phyloP scores from a whole-genome alignment of 2,797 vertebrate species.

The Rhinella marina region DNA sequence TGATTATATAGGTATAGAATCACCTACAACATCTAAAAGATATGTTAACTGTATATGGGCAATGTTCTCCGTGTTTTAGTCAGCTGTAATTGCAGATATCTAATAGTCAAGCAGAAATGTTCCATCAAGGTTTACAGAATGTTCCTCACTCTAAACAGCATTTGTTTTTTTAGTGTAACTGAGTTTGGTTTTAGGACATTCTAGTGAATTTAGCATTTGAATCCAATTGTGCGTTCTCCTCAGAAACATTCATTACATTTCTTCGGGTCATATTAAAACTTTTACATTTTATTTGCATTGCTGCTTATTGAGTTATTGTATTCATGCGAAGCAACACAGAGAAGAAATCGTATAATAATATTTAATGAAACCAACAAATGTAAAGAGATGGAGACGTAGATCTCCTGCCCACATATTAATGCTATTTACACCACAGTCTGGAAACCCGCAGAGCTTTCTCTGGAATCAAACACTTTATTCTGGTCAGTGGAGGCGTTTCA shows the following conservation, averaged over 20 bases:
- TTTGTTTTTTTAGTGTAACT: not conserved
- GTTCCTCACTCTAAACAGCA: not conserved
- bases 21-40: no score
- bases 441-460: not conserved
- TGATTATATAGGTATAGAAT: no score
- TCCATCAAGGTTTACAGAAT: not conserved
- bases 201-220: not conserved
- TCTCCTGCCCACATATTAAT: not conserved
- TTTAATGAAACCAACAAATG: not conserved
- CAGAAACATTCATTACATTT: constrained; percentile 8
- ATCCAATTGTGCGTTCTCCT: not conserved
- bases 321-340: not conserved
- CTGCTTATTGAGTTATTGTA: not conserved
- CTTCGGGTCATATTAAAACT: not conserved
- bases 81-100: not conserved
- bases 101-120: not conserved
- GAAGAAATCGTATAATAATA: not conserved
- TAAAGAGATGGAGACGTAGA: not conserved
- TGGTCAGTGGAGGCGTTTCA: constrained; percentile 61
- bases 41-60: no score
- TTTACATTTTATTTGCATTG: not conserved
- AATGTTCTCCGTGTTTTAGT: no score
- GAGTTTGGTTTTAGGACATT: not conserved
- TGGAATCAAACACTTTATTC: constrained; percentile 4
- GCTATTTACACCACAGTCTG: not conserved